These are phyloP conservation scores for Lepidurus arcticus DNA, from an alignment of 1,140 invertebrate genomes.

Conservation along the genomic window DNA sequence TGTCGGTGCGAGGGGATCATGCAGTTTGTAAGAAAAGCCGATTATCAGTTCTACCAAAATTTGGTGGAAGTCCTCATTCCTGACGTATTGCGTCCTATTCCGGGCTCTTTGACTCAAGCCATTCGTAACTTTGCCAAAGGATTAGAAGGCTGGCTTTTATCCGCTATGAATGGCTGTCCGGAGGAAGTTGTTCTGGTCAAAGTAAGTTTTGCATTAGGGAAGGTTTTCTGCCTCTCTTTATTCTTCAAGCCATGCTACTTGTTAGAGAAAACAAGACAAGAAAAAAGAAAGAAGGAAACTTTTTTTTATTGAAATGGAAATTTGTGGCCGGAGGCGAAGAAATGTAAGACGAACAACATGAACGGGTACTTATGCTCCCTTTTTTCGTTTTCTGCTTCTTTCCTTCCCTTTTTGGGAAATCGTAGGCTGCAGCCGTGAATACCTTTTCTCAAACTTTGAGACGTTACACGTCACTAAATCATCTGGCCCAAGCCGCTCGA, in stretches of 20 bases:
- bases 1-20: conserved; percentile 57
- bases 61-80: conserved; percentile 92
- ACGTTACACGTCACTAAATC: conserved; percentile 96
- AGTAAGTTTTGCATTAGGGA: conserved; percentile 44
- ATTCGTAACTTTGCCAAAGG: conserved; percentile 91
- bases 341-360: background rate
- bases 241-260: background rate
- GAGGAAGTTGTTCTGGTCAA: conserved; percentile 77
- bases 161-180: conserved; percentile 79
- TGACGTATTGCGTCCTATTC: conserved; percentile 90
- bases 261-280: background rate
- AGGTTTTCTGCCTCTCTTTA: background rate
- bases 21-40: conserved; percentile 69
- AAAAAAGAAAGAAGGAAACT: background rate
- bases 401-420: background rate
- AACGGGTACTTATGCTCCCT: conserved; percentile 26
- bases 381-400: conserved; percentile 29
- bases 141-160: conserved; percentile 78
- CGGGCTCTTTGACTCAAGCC: conserved; percentile 85
- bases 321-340: conserved; percentile 23
- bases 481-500: conserved; percentile 90
- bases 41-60: conserved; percentile 93
- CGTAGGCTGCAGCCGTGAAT: conserved; percentile 64
- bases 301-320: conserved; percentile 16
- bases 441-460: conserved; percentile 91